phyloP scores from a whole-genome alignment of 2,113 vertebrate genomes.

The Lucifuga dentata region DNA sequence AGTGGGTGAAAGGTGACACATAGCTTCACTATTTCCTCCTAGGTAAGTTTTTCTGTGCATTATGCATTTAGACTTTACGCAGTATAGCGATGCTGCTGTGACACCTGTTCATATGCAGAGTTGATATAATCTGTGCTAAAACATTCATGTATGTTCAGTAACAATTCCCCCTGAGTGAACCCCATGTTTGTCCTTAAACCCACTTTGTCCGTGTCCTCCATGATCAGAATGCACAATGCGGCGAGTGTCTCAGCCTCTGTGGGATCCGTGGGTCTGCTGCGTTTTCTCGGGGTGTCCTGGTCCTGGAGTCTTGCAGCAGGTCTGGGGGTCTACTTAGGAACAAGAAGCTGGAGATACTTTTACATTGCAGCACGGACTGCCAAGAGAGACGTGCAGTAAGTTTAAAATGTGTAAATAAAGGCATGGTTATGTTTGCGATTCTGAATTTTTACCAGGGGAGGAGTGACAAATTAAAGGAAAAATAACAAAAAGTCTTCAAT shows the following conservation, averaged over 20 bases:
- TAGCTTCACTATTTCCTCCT: conserved; percentile 23
- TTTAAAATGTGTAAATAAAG: conserved; percentile 23
- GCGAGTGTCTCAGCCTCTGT: conserved; percentile 80
- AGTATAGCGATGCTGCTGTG: neutral
- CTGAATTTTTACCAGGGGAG: too few species aligned
- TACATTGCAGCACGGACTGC: conserved; percentile 87
- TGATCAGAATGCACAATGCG: conserved; percentile 82
- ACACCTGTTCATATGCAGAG: neutral
- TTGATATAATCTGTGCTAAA: neutral
- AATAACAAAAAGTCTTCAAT: too few species aligned
- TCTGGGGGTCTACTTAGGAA: conserved; percentile 87
- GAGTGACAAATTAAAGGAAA: too few species aligned
- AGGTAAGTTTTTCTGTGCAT: conserved; percentile 60
- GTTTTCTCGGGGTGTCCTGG: conserved; percentile 89
- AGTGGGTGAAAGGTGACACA: conserved; percentile 72
- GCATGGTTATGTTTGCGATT: neutral
- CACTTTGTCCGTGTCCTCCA: conserved; percentile 31
- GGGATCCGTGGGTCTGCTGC: conserved; percentile 83
- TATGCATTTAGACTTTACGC: neutral
- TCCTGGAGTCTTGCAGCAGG: conserved; percentile 88
- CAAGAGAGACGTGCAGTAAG: conserved; percentile 89
- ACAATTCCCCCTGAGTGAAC: neutral
- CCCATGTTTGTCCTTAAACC: conserved; percentile 11
- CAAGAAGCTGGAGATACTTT: conserved; percentile 90
- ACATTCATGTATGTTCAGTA: neutral